phyloP scores from a whole-genome alignment of 2,888 invertebrate species.

The Dromius quadrimaculatus region DNA sequence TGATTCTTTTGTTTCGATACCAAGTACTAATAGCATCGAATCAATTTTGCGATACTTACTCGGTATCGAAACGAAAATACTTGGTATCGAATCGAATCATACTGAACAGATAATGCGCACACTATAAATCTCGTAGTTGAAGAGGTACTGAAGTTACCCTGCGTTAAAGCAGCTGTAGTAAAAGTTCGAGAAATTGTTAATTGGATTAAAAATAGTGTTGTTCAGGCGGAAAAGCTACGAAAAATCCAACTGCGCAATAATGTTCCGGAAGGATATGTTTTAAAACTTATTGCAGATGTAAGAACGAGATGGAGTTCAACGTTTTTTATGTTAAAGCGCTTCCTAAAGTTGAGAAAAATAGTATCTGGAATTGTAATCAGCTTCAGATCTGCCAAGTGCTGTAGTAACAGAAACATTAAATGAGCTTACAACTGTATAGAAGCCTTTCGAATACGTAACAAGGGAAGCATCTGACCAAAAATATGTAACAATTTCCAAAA shows the following conservation, averaged over 20 bases:
- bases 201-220: not conserved
- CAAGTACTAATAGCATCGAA: too few relatives aligned
- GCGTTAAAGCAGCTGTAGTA: not conserved
- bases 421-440: not conserved
- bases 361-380: not conserved
- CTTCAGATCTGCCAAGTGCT: not conserved
- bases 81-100: too few relatives aligned
- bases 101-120: too few relatives aligned
- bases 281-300: slow-evolving; percentile 3
- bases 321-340: not conserved
- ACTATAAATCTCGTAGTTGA: not conserved
- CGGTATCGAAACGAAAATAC: too few relatives aligned
- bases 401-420: not conserved
- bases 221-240: not conserved
- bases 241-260: not conserved
- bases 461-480: not conserved
- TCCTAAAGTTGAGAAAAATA: not conserved
- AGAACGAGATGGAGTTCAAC: slow-evolving; percentile 1
- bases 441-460: not conserved
- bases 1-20: too few relatives aligned
- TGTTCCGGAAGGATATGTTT: not conserved
- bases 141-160: not conserved
- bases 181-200: not conserved
- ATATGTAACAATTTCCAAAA: not conserved
- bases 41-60: too few relatives aligned